Conservation (phyloP, 2,113 vertebrate genomes). For the Mesocricetus auratus region DNA sequence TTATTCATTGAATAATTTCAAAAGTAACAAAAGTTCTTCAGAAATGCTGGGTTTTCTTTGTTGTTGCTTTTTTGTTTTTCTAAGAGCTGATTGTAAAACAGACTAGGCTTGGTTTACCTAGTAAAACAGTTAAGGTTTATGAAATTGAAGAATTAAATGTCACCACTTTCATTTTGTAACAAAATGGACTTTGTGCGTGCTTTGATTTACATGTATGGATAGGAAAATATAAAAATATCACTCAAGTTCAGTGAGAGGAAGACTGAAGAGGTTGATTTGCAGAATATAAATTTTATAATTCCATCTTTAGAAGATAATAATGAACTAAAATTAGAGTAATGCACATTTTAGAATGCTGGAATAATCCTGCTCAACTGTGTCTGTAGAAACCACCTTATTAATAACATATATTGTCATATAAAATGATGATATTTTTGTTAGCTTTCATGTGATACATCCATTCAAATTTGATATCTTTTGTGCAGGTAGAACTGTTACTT, state of each 20-base stretch:
- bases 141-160: constrained; percentile 29
- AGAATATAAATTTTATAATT: neutral
- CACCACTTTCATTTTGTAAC: constrained; percentile 48
- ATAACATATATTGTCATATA: neutral
- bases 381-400: neutral
- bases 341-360: neutral
- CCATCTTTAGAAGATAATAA: neutral
- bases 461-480: neutral
- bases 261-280: constrained; percentile 71
- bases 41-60: neutral
- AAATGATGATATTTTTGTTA: neutral
- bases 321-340: constrained; percentile 61
- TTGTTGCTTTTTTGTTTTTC: neutral
- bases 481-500: neutral
- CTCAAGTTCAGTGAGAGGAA: constrained; percentile 43
- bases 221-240: constrained; percentile 63
- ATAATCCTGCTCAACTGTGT: neutral
- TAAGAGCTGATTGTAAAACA: constrained; percentile 46
- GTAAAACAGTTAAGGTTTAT: constrained; percentile 49
- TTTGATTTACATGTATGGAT: constrained; percentile 75
- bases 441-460: neutral
- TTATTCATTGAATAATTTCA: constrained; percentile 51
- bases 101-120: neutral
- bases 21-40: constrained; percentile 57
- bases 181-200: constrained; percentile 73